A percentile compares a stretch with the other conserved stretches of the same genome.
phyloP scores from a whole-genome alignment of 2,888 invertebrate genomes.

The Tholera decimalis region DNA sequence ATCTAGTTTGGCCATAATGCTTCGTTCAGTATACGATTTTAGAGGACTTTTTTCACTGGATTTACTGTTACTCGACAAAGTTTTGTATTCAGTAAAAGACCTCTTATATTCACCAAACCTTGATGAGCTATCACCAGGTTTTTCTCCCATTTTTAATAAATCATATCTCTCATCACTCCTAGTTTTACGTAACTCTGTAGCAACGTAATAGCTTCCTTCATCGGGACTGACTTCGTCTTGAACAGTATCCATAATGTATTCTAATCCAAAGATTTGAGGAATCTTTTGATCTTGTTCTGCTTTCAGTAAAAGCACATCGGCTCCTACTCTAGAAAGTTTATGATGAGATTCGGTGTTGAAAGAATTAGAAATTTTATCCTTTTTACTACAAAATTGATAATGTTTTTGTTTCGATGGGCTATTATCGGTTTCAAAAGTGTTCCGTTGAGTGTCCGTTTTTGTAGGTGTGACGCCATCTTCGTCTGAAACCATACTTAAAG shows the following conservation, averaged over 20 bases:
- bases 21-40: conserved; percentile 66
- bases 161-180: conserved; percentile 72
- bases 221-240: conserved; percentile 70
- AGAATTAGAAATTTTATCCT: conserved; percentile 25
- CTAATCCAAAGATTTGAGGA: conserved; percentile 69
- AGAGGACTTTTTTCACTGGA: conserved; percentile 52
- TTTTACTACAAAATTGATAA: conserved; percentile 16
- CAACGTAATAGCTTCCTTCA: conserved; percentile 56
- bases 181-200: conserved; percentile 65
- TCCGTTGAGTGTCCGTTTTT: conserved; percentile 26
- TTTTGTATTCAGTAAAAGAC: conserved; percentile 63
- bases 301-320: conserved; percentile 71
- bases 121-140: conserved; percentile 58
- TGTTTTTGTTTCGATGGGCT: conserved; percentile 37
- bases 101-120: conserved; percentile 58
- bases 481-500: conserved; percentile 27
- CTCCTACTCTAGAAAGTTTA: conserved; percentile 72
- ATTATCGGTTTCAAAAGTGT: conserved; percentile 20
- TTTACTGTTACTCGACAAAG: conserved; percentile 62
- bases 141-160: conserved; percentile 43
- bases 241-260: conserved; percentile 77
- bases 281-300: conserved; percentile 48
- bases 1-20: conserved; percentile 76
- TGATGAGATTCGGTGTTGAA: conserved; percentile 66
- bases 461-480: conserved; percentile 17